Evolutionary conservation across 2,113 vertebrate species (phyloP), one percentile per base, ranked within the genome.

Genomic region (Toxostoma redivivum): DNA sequence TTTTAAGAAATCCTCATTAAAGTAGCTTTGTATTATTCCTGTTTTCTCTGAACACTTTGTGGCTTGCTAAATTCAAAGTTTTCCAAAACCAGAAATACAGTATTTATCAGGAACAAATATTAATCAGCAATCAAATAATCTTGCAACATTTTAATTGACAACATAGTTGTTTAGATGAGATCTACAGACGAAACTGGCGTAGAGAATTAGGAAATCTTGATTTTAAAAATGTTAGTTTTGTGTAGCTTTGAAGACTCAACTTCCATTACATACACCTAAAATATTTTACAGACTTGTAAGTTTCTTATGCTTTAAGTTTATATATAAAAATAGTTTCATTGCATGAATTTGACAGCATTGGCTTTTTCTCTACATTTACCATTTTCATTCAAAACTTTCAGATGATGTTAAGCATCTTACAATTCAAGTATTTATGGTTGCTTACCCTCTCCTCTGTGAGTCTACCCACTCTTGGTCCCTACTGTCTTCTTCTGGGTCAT

Each of bases 401-500:
- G 12, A 21, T 81, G n/a, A 62, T 16, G 4, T 42, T 62, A 88
- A 66, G 15, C 15, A 77, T 58, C 33, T 30, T 86, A 62, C 24
- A 79, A 10, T 81, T 81, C 21, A 90, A 92, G 8, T 44, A 64
- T 62, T 87, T 51, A 71, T 24, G 19, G 56, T 38, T 31, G 88
- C 97, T 98, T 96, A 99, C 99, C 92, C 76, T 81, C 98, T 98
- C 93, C 99, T 98, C 81, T 94, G 97, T 53, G 97, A 98, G 67
- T 99, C 99, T 48, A 99, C 99, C 99, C 99, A 99, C 54, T 98
- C 99, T 95, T 99, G 99, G 95, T 99, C 98, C 87, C 98, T 97
- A 35, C 97, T 98, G 83, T 99, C 99, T 97, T 99, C 97, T 17
- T 99, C 98, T 16, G 99, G 99, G 93, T 99, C 99, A 64, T 99